A percentile compares a stretch with the other conserved stretches of the same genome.
Evolutionary conservation across 1,140 invertebrate genomes (phyloP).

Genomic region (Brachionus plicatilis): DNA sequence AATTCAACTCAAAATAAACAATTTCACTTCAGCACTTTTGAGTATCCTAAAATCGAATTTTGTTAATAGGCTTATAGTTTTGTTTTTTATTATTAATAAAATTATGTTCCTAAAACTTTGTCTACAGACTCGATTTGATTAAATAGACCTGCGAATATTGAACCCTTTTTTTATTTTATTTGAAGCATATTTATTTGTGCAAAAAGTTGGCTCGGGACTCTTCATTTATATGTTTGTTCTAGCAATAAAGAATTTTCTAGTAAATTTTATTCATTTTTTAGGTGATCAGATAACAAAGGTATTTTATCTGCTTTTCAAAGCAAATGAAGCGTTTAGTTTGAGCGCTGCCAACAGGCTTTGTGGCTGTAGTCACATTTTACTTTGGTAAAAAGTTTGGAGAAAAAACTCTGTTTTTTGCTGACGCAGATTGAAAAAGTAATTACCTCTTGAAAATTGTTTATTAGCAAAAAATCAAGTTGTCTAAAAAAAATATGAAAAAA

Average conservation of each 20-base stretch:
- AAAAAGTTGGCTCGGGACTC: neutral
- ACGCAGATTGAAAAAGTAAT: neutral
- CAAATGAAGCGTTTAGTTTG: neutral
- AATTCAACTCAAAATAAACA: neutral
- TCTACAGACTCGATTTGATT: neutral
- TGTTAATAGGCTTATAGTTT: neutral
- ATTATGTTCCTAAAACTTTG: neutral
- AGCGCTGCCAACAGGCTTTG: neutral
- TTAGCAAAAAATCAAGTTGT: neutral
- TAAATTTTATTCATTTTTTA: neutral
- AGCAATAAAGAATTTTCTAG: neutral
- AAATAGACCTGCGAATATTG: neutral
- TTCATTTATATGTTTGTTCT: neutral
- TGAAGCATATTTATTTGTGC: neutral
- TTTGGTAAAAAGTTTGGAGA: neutral
- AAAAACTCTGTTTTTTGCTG: neutral
- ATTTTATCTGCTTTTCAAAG: neutral
- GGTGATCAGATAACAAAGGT: neutral
- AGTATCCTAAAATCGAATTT: neutral
- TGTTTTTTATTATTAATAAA: neutral
- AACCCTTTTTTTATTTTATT: neutral
- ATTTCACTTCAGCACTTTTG: neutral
- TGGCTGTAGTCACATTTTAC: neutral
- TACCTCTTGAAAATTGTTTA: neutral
- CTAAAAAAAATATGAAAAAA: neutral